phyloP scores from a whole-genome alignment of 2,113 vertebrate species.

The Noctilio leporinus region DNA sequence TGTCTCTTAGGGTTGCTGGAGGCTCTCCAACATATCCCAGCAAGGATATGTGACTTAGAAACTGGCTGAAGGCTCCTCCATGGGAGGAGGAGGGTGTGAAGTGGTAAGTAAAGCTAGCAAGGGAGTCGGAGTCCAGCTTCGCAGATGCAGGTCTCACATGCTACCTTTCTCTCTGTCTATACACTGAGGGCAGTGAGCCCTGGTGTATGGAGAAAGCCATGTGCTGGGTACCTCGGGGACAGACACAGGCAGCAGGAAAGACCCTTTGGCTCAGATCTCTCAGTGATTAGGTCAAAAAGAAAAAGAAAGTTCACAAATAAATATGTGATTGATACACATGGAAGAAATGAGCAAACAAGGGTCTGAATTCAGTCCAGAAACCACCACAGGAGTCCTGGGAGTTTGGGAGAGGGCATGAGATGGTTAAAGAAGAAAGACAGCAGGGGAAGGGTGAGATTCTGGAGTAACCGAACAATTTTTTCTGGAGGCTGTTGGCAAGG shows the following conservation, averaged over 20 bases:
- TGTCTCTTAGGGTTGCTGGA: neutral
- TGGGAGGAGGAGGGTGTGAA: neutral
- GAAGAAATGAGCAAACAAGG: neutral
- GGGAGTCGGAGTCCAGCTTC: neutral
- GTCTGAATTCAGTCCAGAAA: neutral
- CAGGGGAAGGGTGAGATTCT: neutral
- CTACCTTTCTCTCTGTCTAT: neutral
- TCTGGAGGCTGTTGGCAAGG: neutral
- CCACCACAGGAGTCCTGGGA: neutral
- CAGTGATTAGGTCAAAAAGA: slow-evolving; percentile 6
- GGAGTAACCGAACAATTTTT: neutral
- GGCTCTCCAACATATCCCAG: neutral
- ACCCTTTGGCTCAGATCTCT: neutral
- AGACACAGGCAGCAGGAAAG: neutral
- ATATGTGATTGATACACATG: neutral
- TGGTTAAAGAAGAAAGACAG: neutral
- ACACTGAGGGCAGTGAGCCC: neutral
- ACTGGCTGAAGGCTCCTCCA: neutral
- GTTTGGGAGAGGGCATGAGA: neutral
- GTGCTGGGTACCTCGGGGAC: neutral
- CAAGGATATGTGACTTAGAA: neutral
- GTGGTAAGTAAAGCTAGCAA: neutral
- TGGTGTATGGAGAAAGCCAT: neutral
- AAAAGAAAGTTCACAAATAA: neutral
- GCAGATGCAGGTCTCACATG: neutral